Base-by-base conservation (phyloP, 1,140 invertebrate species). In the Trichoplusia ni region DNA sequence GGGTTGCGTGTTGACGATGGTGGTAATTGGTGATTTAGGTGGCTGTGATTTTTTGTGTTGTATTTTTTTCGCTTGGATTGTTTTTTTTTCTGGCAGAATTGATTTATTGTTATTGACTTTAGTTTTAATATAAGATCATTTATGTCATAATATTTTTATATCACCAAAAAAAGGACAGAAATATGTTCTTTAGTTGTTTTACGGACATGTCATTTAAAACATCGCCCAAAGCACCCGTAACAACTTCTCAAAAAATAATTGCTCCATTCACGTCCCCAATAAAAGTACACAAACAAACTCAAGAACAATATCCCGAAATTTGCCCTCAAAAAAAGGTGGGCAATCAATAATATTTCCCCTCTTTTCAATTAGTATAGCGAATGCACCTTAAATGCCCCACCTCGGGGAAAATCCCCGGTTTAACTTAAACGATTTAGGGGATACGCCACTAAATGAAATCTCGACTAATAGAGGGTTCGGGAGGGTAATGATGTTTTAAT, bases 331-430 rank as follows among this genome's bases (percentile, higher is more conserved):
- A 54, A 60, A 60, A 60, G 42, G 54, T 44, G 19, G 47, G 49
- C 33, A 67, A 62, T 67, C 65, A 67, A 67, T 67, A 73, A 71
- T 64, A 71, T 67, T 64, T 67, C 61, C 69, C 69, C 69, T 67
- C 62, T 59, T 64, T 71, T 71, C 69, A 71, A 71, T 71, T 71
- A 72, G 69, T 68, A 64, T 66, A 47, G 27, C 66, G 65, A 69
- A 72, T 69, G 70, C 64, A 72, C 70, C 70, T 71, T 64, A 66
- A 72, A 72, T 72, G 54, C 63, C 59, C 33, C 42, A 60, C 66
- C 66, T 69, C 19, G 44, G 70, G 70, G 70, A 69, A 72, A 72
- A 69, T 72, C 70, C 59, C 54, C 38, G 46, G 53, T 60, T 64
- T 66, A 68, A 62, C 66, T 69, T 69, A 69, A 69, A 46, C 61